Evolutionary conservation across 2,888 invertebrate genomes (phyloP).

Genomic region (Halocaridina rubra): DNA sequence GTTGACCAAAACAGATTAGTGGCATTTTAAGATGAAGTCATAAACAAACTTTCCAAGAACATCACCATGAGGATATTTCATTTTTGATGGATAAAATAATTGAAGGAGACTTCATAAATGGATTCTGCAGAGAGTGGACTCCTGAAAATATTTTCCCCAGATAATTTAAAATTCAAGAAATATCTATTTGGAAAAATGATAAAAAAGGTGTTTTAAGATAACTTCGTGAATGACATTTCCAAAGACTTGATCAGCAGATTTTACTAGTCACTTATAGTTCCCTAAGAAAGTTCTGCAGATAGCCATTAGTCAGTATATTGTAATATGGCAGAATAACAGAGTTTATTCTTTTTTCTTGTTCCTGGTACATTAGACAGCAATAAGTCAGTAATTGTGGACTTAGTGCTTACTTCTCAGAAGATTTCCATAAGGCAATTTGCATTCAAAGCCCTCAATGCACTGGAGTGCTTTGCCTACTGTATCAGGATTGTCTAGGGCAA

Average conservation of each 20-base stretch:
- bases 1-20: too few relatives aligned
- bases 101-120: too few relatives aligned
- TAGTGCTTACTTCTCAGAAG: conserved; percentile 16
- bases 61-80: too few relatives aligned
- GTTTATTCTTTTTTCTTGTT: not conserved
- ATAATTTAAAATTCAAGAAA: too few relatives aligned
- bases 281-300: not conserved
- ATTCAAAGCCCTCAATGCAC: conserved; percentile 30
- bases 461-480: conserved; percentile 24
- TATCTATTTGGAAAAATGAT: too few relatives aligned
- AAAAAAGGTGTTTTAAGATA: too few relatives aligned
- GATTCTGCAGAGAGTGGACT: too few relatives aligned
- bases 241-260: not conserved
- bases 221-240: too few relatives aligned
- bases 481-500: conserved; percentile 24
- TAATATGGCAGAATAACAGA: not conserved
- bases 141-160: too few relatives aligned
- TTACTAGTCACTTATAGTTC: not conserved
- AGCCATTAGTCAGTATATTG: not conserved
- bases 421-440: conserved; percentile 3
- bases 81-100: too few relatives aligned
- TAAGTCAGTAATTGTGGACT: not conserved
- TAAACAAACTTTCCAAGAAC: too few relatives aligned
- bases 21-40: too few relatives aligned
- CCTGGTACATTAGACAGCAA: not conserved